Base-by-base conservation (phyloP, 2,888 invertebrate species). In the Parasteatoda lunata region DNA sequence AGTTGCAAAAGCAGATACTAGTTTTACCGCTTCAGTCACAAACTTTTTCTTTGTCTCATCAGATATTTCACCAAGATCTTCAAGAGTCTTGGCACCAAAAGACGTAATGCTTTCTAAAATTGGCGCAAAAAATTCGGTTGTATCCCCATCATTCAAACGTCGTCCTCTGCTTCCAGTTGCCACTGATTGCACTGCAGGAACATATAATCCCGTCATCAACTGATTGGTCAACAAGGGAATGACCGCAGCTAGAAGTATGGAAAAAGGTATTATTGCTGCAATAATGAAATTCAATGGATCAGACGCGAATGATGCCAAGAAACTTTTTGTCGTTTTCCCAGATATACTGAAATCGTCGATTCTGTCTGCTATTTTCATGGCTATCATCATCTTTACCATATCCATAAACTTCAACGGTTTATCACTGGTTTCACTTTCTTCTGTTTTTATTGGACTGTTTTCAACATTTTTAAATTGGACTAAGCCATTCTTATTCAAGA, bases 181-280 rank as follows among this genome's bases (percentile, higher is more conserved):
- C 54, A 54, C 54, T 0, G 76, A 71, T 45, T 47, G 54, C 0
- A 85, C 54, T 3, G 80, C 51, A 4, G 85, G 80, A 9, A 79
- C 65, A 15, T 64, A 66, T 3, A 76, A 4, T 30, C 80, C 80
- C n/a, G 59, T 80, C 77, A 66, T 80, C 9, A 85, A 68, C 54
- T 71, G 70, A 54, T 85, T 85, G 4, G 79, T 71, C 45, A 85
- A 6, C 6, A 85, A 5, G 3, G 80, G 85, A 48, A 85, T 71
- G 0, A 85, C 80, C 9, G 80, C 80, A 30, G 85, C 85, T 4
- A 85, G n/a, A 5, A 85, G 30, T 9, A 85, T 45, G 8, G 85
- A 80, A 45, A 85, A 77, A n/a, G 85, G 85, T 48, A 85, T 80
- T 7, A 85, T 15, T 11, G 85, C 76, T 5, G 77, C 76, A 5